Evolutionary conservation across 2,888 invertebrate species (phyloP).

Genomic region (Sepioteuthis lessoniana): DNA sequence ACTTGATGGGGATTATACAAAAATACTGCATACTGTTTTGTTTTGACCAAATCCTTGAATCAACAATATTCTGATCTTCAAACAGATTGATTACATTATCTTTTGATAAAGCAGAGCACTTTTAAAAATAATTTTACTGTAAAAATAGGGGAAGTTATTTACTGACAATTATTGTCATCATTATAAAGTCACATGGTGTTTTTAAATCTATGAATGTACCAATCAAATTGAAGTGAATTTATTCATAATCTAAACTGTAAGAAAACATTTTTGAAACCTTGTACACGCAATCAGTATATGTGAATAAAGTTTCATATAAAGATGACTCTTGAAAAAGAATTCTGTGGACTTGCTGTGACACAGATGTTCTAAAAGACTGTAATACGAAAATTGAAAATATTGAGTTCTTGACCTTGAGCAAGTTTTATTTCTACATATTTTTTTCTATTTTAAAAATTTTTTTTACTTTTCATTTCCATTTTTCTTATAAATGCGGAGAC

Average conservation of each 20-base stretch:
- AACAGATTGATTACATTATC: no score
- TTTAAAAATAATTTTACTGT: no score
- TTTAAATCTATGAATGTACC: no score
- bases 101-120: no score
- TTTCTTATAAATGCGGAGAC: neutral
- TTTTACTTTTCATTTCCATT: neutral
- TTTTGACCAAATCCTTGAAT: no score
- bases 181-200: no score
- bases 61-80: no score
- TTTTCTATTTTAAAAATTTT: no score
- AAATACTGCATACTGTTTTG: no score
- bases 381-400: neutral
- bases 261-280: neutral
- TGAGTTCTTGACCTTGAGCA: slow-evolving; percentile 21
- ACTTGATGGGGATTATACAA: no score
- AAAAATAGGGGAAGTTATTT: no score
- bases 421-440: neutral
- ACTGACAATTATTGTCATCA: no score
- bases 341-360: neutral
- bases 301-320: neutral
- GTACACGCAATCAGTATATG: neutral
- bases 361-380: neutral
- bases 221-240: neutral
- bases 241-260: neutral
- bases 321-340: neutral